phyloP scores from a whole-genome alignment of 2,888 invertebrate genomes.

The Dimorphilus gyrociliatus region DNA sequence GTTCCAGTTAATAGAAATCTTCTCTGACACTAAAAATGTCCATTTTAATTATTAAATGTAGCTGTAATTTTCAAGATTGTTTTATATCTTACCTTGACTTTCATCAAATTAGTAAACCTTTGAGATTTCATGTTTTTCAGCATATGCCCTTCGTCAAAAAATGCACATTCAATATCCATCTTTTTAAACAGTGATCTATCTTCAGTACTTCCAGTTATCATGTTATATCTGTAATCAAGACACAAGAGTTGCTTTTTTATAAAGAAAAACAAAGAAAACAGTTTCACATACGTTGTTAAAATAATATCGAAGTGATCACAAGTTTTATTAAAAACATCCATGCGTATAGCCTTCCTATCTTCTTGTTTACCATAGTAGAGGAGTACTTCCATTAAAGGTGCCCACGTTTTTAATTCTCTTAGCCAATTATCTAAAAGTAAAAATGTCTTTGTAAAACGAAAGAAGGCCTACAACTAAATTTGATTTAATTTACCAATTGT shows the following conservation, averaged over 20 bases:
- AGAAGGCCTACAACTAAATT: too few species aligned
- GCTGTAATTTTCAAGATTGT: background rate
- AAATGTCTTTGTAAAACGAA: background rate
- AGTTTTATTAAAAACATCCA: slow-evolving; percentile 55
- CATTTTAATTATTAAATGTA: background rate
- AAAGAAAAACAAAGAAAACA: background rate
- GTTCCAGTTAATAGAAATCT: slow-evolving; percentile 82
- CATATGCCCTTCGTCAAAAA: slow-evolving; percentile 97
- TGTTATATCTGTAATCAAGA: slow-evolving; percentile 44
- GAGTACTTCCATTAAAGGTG: slow-evolving; percentile 43
- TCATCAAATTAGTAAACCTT: slow-evolving; percentile 69
- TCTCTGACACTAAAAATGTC: slow-evolving; percentile 48
- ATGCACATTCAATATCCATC: slow-evolving; percentile 64
- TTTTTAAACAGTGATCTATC: slow-evolving; percentile 77
- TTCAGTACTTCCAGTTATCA: slow-evolving; percentile 69
- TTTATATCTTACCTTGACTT: slow-evolving; percentile 53
- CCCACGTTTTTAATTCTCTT: slow-evolving; percentile 37
- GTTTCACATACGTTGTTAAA: slow-evolving; percentile 61
- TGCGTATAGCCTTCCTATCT: slow-evolving; percentile 59
- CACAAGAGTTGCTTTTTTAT: background rate
- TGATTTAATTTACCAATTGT: slow-evolving; percentile 54
- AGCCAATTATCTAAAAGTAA: slow-evolving; percentile 38
- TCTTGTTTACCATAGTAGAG: slow-evolving; percentile 76
- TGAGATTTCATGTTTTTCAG: slow-evolving; percentile 89
- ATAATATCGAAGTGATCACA: slow-evolving; percentile 61